These are phyloP conservation scores for Eudasyphora cyanicolor DNA, from an alignment of 2,888 invertebrate species.

Conservation along the genomic window DNA sequence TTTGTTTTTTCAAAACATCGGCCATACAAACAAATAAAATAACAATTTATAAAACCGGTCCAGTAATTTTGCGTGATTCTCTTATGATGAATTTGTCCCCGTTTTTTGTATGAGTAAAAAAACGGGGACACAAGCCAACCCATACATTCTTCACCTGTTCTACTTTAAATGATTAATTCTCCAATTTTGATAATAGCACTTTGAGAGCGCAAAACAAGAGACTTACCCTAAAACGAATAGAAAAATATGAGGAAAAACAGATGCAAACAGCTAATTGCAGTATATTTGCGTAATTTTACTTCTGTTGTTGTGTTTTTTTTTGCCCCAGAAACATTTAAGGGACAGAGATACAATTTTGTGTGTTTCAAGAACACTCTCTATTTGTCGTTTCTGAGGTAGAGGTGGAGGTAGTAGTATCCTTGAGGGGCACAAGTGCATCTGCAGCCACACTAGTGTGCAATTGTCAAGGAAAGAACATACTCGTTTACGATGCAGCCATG, in stretches of 20 bases:
- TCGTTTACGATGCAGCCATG: background rate
- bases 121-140: no score
- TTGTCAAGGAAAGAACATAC: background rate
- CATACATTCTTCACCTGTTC: no score
- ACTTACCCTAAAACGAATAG: no score
- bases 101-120: no score
- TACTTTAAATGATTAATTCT: no score
- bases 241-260: background rate
- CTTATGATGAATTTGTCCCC: no score
- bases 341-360: background rate
- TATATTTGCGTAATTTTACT: background rate
- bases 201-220: no score
- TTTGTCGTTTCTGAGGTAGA: background rate
- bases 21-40: no score
- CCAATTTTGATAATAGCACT: no score
- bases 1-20: no score
- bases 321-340: background rate
- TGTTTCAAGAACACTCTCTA: background rate
- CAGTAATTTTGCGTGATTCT: no score
- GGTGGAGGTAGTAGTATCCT: slow-evolving; percentile 27
- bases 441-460: slow-evolving; percentile 21
- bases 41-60: no score
- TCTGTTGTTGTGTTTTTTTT: background rate
- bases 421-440: slow-evolving; percentile 36
- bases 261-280: slow-evolving; percentile 14